Conservation (phyloP, 2,888 invertebrate species). For the Cheilosia vulpina region DNA sequence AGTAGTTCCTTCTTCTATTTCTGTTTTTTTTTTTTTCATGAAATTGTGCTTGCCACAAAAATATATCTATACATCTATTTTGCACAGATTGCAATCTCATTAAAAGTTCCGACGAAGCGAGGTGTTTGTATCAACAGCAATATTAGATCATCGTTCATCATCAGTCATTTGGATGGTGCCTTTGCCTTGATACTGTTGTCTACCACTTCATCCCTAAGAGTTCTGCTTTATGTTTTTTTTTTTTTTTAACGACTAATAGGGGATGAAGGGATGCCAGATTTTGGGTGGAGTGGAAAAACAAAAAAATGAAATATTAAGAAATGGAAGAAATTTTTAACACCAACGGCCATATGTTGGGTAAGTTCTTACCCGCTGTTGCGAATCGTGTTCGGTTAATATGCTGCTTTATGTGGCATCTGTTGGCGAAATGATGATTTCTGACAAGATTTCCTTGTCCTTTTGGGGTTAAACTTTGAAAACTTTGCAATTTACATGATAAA, state of each 20-base stretch:
- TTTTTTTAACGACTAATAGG: constrained; percentile 37
- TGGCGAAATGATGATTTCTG: constrained; percentile 61
- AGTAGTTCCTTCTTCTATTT: background rate
- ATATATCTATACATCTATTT: constrained; percentile 44
- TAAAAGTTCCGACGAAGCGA: constrained; percentile 34
- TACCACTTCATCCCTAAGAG: constrained; percentile 70
- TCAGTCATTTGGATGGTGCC: constrained; percentile 64
- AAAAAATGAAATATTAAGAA: constrained; percentile 55
- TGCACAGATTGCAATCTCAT: constrained; percentile 72
- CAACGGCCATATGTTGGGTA: constrained; percentile 63
- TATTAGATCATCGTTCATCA: constrained; percentile 72
- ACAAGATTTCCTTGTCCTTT: constrained; percentile 41
- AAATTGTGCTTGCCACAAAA: constrained; percentile 17
- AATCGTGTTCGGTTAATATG: constrained; percentile 43
- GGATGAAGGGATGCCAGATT: constrained; percentile 47
- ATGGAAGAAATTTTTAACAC: constrained; percentile 37
- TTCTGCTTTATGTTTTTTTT: constrained; percentile 24
- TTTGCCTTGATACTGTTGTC: constrained; percentile 51
- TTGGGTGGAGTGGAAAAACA: constrained; percentile 2
- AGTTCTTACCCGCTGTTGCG: constrained; percentile 59
- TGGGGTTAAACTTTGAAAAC: constrained; percentile 29
- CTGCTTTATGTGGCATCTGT: constrained; percentile 64
- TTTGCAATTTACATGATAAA: constrained; percentile 56
- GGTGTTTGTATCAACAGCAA: constrained; percentile 32
- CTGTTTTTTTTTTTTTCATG: no score